Conservation (phyloP, 2,113 vertebrate genomes). For the Plestiodon gilberti region DNA sequence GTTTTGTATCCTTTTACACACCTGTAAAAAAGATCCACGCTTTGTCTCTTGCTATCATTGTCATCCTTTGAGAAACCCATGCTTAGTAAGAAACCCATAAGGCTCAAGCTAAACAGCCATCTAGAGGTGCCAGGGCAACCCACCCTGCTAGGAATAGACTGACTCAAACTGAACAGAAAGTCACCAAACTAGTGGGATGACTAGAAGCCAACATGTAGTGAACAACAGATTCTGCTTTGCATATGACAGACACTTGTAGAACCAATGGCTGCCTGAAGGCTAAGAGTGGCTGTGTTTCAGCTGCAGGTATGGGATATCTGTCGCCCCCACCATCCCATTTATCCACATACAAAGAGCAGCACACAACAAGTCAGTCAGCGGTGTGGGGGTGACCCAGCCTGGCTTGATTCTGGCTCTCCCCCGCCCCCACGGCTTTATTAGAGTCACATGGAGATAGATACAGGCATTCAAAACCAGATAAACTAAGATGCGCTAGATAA, state of each 20-base stretch:
- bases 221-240: neutral
- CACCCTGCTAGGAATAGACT: too few species aligned
- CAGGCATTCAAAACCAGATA: conserved; percentile 36
- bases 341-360: conserved; percentile 6
- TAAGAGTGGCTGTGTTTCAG: neutral
- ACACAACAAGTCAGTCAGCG: conserved; percentile 7
- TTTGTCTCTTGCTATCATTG: neutral
- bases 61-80: neutral
- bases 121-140: neutral
- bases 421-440: conserved; percentile 43
- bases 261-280: neutral
- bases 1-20: neutral
- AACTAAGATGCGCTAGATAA: conserved; percentile 39
- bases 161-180: neutral
- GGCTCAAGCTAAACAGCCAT: neutral
- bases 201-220: neutral
- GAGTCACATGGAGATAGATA: conserved; percentile 48
- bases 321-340: neutral
- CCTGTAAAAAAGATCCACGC: neutral
- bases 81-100: neutral
- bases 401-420: conserved; percentile 41
- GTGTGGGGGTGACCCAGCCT: conserved; percentile 38
- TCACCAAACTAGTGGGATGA: neutral
- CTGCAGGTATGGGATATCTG: neutral
- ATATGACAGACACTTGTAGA: too few species aligned